Conservation (phyloP, 2,797 vertebrate species). For the Cuniculus paca region DNA sequence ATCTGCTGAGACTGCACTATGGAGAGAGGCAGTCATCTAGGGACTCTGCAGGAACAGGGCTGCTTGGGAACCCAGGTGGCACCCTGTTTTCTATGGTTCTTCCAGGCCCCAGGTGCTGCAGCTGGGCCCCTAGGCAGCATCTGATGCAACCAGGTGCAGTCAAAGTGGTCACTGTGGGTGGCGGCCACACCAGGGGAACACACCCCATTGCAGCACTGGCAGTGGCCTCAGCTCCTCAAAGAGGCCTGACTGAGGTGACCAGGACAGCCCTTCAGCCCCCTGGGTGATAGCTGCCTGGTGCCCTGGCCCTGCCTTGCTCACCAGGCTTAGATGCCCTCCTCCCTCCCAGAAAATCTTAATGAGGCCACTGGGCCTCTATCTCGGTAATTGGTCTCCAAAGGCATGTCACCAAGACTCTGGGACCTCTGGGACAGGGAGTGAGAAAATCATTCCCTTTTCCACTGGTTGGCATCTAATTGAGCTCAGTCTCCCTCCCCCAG, state of each 20-base stretch:
- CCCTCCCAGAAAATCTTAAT: background rate
- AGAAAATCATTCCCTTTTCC: conserved; percentile 81
- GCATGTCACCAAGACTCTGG: background rate
- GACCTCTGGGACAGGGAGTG: conserved; percentile 62
- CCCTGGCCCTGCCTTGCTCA: background rate
- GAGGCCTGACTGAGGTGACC: background rate
- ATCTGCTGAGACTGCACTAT: background rate
- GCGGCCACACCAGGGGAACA: conserved; percentile 2
- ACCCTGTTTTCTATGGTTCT: background rate
- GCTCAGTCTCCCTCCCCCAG: conserved; percentile 47
- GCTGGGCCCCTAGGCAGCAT: background rate
- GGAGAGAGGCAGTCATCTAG: background rate
- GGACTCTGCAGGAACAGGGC: background rate
- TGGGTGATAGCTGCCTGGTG: background rate
- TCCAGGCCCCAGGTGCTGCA: background rate
- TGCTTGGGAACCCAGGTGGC: background rate
- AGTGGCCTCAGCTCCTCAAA: background rate
- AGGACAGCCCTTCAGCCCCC: background rate
- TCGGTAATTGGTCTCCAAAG: conserved; percentile 77
- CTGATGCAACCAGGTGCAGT: conserved; percentile 69
- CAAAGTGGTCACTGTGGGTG: background rate
- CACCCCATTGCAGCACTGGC: background rate
- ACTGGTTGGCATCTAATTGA: conserved; percentile 74
- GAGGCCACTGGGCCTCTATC: conserved; percentile 48
- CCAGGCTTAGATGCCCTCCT: background rate